Evolutionary conservation across 1,140 invertebrate genomes (phyloP).

Genomic region (Trichogramma pretiosum): DNA sequence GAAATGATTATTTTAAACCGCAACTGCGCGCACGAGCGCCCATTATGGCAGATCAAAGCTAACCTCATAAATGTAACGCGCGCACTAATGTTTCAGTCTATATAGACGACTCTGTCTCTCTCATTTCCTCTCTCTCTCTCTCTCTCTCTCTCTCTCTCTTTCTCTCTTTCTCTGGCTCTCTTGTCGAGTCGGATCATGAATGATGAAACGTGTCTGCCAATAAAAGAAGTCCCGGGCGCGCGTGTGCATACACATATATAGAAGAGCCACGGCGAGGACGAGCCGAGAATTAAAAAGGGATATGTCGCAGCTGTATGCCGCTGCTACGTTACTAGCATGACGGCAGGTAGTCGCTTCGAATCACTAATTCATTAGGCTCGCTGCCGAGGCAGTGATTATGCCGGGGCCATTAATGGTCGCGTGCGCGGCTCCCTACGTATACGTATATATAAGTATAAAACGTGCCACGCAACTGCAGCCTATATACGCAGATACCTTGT

Average conservation of each 20-base stretch:
- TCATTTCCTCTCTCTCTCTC: neutral
- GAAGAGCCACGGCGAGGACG: neutral
- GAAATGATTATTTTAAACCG: too few relatives aligned
- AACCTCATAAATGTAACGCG: too few relatives aligned
- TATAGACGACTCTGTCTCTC: too few relatives aligned
- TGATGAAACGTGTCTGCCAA: neutral
- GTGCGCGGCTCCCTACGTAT: too few relatives aligned
- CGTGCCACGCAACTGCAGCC: too few relatives aligned
- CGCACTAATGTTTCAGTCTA: too few relatives aligned
- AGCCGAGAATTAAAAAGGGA: too few relatives aligned
- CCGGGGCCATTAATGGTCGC: neutral
- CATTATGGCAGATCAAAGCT: too few relatives aligned
- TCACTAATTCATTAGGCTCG: constrained; percentile 12
- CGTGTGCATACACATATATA: neutral
- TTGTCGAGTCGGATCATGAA: neutral
- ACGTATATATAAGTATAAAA: constrained; percentile 1
- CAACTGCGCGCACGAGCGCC: too few relatives aligned
- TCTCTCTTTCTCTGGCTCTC: neutral
- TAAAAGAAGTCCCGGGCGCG: neutral
- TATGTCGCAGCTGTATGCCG: too few relatives aligned
- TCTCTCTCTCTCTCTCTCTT: neutral
- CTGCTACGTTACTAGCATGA: too few relatives aligned
- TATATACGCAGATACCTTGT: neutral
- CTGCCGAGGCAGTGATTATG: constrained; percentile 1
- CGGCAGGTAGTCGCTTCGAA: too few relatives aligned